Evolutionary conservation across 2,113 vertebrate species (phyloP).

Genomic region (Cyphomyrus plagiostoma): DNA sequence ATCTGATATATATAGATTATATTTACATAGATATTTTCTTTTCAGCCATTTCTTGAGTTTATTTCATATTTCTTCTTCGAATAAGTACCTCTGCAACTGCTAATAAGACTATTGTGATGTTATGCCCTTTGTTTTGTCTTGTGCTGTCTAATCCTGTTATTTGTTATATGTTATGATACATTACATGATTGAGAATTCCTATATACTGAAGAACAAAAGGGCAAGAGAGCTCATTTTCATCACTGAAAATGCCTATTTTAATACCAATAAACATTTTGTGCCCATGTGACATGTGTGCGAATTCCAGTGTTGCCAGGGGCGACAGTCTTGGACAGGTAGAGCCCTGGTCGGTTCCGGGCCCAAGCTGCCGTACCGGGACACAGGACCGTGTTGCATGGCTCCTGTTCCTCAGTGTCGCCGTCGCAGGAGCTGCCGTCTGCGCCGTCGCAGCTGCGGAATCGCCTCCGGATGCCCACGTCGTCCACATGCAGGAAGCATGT

Average conservation of each 20-base stretch:
- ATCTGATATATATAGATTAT: too few species aligned
- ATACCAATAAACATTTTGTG: neutral
- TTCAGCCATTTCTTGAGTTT: neutral
- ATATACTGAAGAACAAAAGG: neutral
- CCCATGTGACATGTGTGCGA: neutral
- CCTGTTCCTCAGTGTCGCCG: slow-evolving; percentile 62
- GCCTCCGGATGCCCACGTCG: slow-evolving; percentile 53
- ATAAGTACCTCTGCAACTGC: neutral
- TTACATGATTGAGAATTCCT: neutral
- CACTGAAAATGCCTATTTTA: neutral
- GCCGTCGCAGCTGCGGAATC: slow-evolving; percentile 65
- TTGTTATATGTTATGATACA: neutral
- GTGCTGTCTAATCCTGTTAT: neutral
- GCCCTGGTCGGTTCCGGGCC: neutral
- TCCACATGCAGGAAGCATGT: slow-evolving; percentile 71
- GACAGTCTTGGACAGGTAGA: neutral
- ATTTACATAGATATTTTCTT: neutral
- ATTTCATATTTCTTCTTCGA: neutral
- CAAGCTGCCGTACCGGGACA: slow-evolving; percentile 60
- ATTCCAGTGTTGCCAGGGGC: neutral
- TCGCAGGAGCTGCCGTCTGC: slow-evolving; percentile 38
- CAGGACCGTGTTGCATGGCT: slow-evolving; percentile 64
- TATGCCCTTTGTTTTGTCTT: neutral
- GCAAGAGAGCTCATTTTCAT: neutral
- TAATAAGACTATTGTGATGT: neutral